A percentile compares a stretch with the other conserved stretches of the same genome.
Conservation (phyloP, 53 echinoderm and acorn worm species). For the Patiria pectinifera region DNA sequence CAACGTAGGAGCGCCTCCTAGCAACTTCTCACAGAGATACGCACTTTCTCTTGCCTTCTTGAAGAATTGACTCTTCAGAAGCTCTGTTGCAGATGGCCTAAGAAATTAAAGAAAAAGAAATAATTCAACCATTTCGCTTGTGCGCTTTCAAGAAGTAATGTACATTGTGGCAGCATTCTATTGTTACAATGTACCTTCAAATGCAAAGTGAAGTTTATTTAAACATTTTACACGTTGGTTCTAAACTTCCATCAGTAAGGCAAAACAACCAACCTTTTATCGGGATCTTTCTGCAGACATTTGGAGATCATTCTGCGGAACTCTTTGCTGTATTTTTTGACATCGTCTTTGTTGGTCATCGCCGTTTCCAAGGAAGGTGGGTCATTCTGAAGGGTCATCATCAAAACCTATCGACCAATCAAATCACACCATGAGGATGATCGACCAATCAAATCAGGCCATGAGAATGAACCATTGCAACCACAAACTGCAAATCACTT, state of each 20-base stretch:
- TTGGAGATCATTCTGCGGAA: slow-evolving; percentile 96
- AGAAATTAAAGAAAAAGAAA: not conserved
- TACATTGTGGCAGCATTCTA: not conserved
- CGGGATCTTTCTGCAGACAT: slow-evolving; percentile 94
- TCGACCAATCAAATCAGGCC: not conserved
- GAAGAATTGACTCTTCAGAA: slow-evolving; percentile 96
- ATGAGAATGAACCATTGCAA: not conserved
- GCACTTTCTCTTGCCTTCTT: slow-evolving; percentile 92
- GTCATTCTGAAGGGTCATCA: slow-evolving; percentile 99
- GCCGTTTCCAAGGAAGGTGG: slow-evolving; percentile 89
- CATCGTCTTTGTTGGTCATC: slow-evolving; percentile 83
- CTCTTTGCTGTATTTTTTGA: slow-evolving; percentile 97
- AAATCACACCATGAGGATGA: not conserved
- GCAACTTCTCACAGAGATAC: slow-evolving; percentile 75
- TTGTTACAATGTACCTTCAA: too few relatives aligned
- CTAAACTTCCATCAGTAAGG: not conserved
- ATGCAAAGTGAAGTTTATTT: too few relatives aligned
- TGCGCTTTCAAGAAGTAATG: not conserved
- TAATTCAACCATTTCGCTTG: not conserved
- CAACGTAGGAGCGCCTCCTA: slow-evolving; percentile 68
- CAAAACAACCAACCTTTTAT: slow-evolving; percentile 69
- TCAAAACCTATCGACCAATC: slow-evolving; percentile 73
- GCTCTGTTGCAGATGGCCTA: slow-evolving; percentile 89
- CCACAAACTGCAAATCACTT: not conserved
- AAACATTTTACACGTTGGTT: not conserved